A percentile compares a stretch with the other conserved stretches of the same genome.
Evolutionary conservation across 2,113 vertebrate species (phyloP).

Genomic region (Esox niger): DNA sequence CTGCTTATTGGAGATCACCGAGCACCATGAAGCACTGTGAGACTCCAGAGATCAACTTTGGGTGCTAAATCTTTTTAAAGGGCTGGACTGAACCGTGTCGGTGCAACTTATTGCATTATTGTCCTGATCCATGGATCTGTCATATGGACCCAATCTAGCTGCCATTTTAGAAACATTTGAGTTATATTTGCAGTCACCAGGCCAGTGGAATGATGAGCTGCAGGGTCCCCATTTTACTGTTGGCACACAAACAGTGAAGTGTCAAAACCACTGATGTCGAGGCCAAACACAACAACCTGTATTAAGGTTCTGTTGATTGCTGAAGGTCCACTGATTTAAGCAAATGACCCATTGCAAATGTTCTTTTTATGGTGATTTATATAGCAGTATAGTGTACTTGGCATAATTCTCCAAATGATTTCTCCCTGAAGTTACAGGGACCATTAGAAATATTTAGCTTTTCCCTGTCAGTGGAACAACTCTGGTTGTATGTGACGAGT

Average conservation of each 20-base stretch:
- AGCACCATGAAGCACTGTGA: slow-evolving; percentile 29
- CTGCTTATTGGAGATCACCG: slow-evolving; percentile 5
- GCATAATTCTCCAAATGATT: background rate
- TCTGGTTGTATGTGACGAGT: no score
- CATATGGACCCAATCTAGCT: slow-evolving; percentile 8
- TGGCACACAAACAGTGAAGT: slow-evolving; percentile 20
- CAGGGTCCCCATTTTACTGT: slow-evolving; percentile 25
- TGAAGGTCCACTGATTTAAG: background rate
- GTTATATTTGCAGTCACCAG: background rate
- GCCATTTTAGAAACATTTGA: slow-evolving; percentile 22
- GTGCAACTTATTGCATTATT: slow-evolving; percentile 29
- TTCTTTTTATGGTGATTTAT: background rate
- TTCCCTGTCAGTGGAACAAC: background rate
- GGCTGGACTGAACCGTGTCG: slow-evolving; percentile 11
- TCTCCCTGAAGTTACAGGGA: background rate
- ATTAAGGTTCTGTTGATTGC: slow-evolving; percentile 2
- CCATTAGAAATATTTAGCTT: background rate
- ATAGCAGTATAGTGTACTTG: background rate
- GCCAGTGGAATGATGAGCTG: slow-evolving; percentile 21
- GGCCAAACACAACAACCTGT: slow-evolving; percentile 7
- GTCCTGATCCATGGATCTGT: slow-evolving; percentile 2
- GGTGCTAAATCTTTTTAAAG: slow-evolving; percentile 5
- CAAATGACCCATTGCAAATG: background rate
- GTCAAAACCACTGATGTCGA: slow-evolving; percentile 29
- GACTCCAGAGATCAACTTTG: background rate